Evolutionary conservation across 1,140 invertebrate species (phyloP), one percentile per base, ranked within the genome.

Genomic region (Vanessa atalanta): DNA sequence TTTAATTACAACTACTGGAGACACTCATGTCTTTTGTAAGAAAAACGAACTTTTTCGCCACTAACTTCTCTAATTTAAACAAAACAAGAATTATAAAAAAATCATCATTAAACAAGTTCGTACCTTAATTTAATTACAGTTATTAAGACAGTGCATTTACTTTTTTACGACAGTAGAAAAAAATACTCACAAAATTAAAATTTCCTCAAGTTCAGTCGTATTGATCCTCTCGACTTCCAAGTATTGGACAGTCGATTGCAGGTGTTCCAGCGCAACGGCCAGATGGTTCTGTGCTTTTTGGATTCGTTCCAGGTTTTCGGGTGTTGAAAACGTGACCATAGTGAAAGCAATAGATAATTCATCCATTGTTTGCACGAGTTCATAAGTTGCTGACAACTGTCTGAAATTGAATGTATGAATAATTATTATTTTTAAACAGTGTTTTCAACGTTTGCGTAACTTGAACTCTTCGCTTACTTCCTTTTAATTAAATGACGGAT

Each of bases 351-450:
- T 53, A 0, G 88, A 88, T 0, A 87, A 53, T 14, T 89, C 85
- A 61, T 91, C 89, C 51, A 83, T 79, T 0, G 83, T 74, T 61
- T 83, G 84, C 3, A 90, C 72, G 9, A 91, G 70, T n/a, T 90
- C 88, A 64, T 85, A 84, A 23, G 77, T 80, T 0, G 84, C 83
- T 65, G 84, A 78, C 23, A 91, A 67, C 47, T 89, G 84, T 43
- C 89, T 91, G 82, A 16, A 88, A 87, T 61, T 43, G n/a, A 14
- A 60, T 60, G 31, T n/a, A 14, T 50, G 13, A 50, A n/a, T 37
- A 37, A 37, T 37, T 37, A 37, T 37, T 37, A 20, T 43, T 9
- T 11, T 43, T 43, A 5, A 43, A 43, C 37, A 43, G 9, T 43
- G 7, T 43, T 43, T 0, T 43, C 37, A 9, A 8, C 1, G 37